phyloP scores from a whole-genome alignment of 2,888 invertebrate genomes.

The Lacanobia oleracea region DNA sequence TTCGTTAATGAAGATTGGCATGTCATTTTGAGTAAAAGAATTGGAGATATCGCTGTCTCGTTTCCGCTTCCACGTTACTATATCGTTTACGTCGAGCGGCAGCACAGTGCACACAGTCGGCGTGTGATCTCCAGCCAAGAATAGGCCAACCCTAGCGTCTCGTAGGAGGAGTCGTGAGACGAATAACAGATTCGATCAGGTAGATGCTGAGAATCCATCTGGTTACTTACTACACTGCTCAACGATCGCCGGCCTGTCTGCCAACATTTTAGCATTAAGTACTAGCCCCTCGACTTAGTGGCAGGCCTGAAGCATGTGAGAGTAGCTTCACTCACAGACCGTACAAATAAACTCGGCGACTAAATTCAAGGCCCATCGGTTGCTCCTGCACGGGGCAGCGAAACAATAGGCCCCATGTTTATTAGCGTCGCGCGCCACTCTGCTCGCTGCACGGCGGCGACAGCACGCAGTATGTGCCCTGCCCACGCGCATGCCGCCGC shows the following conservation, averaged over 20 bases:
- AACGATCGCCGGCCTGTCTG: conserved; percentile 12
- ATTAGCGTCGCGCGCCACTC: conserved; percentile 27
- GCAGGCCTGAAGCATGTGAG: background rate
- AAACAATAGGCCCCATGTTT: conserved; percentile 53
- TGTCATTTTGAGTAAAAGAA: conserved; percentile 10
- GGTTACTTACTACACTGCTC: conserved; percentile 14
- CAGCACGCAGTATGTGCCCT: conserved; percentile 8
- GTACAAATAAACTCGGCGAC: conserved; percentile 26
- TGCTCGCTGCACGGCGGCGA: background rate
- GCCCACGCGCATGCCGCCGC: conserved; percentile 49
- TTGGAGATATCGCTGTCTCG: conserved; percentile 21
- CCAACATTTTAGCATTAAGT: conserved; percentile 10
- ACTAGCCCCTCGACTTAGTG: background rate
- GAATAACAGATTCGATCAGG: conserved; percentile 24
- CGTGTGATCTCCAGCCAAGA: conserved; percentile 27
- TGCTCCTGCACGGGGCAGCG: conserved; percentile 29
- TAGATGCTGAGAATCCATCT: conserved; percentile 9
- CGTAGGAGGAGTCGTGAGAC: conserved; percentile 13
- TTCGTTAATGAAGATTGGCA: conserved; percentile 21
- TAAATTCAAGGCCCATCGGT: conserved; percentile 37
- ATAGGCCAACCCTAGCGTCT: conserved; percentile 25
- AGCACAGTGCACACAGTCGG: conserved; percentile 12
- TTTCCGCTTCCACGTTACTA: conserved; percentile 16
- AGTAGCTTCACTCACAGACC: background rate
- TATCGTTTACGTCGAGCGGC: conserved; percentile 23